phyloP scores from a whole-genome alignment of 2,113 vertebrate genomes.

The Electrona antarctica region DNA sequence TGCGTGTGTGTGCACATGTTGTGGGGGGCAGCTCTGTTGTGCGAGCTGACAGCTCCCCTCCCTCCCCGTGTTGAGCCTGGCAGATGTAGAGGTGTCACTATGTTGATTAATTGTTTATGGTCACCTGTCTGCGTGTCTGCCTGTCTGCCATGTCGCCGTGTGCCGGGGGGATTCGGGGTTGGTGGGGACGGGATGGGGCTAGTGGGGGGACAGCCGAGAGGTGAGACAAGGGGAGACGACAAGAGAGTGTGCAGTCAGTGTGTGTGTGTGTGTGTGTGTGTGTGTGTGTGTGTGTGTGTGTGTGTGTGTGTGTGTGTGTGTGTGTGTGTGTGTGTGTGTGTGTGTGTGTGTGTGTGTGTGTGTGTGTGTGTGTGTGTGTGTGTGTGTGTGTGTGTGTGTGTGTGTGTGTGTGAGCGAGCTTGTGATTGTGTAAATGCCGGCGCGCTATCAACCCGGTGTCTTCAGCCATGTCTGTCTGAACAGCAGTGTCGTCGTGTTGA shows the following conservation, averaged over 20 bases:
- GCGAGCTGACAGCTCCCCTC: slow-evolving; percentile 80
- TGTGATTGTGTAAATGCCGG: slow-evolving; percentile 53
- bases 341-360: slow-evolving; percentile 19
- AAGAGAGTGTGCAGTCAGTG: too few species aligned
- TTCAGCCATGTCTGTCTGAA: slow-evolving; percentile 75
- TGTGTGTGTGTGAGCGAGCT: slow-evolving; percentile 33
- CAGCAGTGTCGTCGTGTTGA: slow-evolving; percentile 76
- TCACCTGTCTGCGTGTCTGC: slow-evolving; percentile 82
- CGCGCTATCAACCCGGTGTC: slow-evolving; percentile 55
- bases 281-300: slow-evolving; percentile 15
- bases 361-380: too few species aligned
- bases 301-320: slow-evolving; percentile 20
- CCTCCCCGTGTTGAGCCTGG: slow-evolving; percentile 74
- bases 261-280: slow-evolving; percentile 23
- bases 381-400: slow-evolving; percentile 1
- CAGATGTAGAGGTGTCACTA: slow-evolving; percentile 89
- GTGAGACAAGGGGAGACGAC: slow-evolving; percentile 47
- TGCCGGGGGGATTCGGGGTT: slow-evolving; percentile 72
- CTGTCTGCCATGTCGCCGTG: slow-evolving; percentile 77
- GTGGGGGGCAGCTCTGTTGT: slow-evolving; percentile 70
- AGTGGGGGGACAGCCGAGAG: slow-evolving; percentile 35
- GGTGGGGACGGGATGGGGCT: slow-evolving; percentile 30
- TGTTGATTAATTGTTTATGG: slow-evolving; percentile 86
- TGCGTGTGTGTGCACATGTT: slow-evolving; percentile 7
- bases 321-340: slow-evolving; percentile 20